Evolutionary conservation across 1,140 invertebrate genomes (phyloP).

Genomic region (Anadara kagoshimensis): DNA sequence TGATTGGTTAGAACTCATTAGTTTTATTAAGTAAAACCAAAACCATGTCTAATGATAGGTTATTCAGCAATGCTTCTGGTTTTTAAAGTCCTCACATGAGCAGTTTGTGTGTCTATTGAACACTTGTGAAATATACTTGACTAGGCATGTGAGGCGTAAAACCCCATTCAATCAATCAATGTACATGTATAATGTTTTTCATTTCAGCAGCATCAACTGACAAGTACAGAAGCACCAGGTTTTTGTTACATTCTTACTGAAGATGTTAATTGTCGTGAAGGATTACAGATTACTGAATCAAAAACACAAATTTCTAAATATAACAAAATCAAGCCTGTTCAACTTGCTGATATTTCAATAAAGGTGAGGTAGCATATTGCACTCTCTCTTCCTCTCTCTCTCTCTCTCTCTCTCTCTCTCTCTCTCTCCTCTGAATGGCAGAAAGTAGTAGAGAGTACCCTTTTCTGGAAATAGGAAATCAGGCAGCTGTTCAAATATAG

Average conservation of each 20-base stretch:
- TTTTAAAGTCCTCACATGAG: background rate
- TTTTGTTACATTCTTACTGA: slow-evolving; percentile 15
- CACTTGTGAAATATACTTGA: background rate
- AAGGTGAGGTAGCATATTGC: background rate
- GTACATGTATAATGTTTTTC: background rate
- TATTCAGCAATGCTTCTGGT: background rate
- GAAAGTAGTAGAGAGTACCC: background rate
- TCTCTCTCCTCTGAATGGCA: background rate
- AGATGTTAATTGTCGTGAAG: background rate
- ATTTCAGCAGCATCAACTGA: background rate
- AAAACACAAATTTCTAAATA: background rate
- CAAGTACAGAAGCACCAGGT: slow-evolving; percentile 7
- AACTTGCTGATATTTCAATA: background rate
- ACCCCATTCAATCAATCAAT: background rate
- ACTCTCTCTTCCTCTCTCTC: background rate
- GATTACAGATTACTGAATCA: background rate
- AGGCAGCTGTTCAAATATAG: background rate
- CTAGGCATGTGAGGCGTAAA: background rate
- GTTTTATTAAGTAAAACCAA: too few species aligned
- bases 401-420: background rate
- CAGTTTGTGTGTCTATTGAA: background rate
- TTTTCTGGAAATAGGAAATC: background rate
- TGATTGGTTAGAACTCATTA: too few species aligned
- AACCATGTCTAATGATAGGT: background rate
- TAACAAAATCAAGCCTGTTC: background rate